phyloP scores from a whole-genome alignment of 37 sponge, comb jelly and placozoan species.

The Petrosia ficiformis region DNA sequence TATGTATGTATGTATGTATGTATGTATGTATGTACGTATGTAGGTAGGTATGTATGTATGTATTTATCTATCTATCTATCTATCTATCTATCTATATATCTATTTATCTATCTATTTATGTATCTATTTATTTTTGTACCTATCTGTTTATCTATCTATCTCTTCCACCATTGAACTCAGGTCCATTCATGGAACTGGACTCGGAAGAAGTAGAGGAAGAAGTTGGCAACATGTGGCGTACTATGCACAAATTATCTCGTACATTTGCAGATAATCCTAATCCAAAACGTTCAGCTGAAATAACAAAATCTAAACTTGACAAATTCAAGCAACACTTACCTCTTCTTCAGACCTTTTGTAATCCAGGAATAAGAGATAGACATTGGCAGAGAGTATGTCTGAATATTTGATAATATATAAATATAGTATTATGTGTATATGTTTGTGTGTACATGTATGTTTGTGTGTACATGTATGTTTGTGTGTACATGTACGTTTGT shows the following conservation, averaged over 20 bases:
- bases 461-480: no score
- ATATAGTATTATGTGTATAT: no score
- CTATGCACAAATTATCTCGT: conserved; percentile 88
- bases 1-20: background rate
- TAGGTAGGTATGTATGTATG: no score
- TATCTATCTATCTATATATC: no score
- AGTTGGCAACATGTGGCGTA: conserved; percentile 82
- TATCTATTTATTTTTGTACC: no score
- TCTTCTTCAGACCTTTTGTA: conserved; percentile 84
- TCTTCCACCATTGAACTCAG: conserved; percentile 34
- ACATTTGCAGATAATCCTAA: conserved; percentile 81
- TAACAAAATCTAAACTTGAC: conserved; percentile 83
- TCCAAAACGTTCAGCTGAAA: conserved; percentile 83
- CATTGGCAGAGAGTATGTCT: conserved; percentile 79
- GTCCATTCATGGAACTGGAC: conserved; percentile 88
- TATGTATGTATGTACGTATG: background rate
- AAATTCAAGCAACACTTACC: conserved; percentile 92
- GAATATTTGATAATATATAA: background rate
- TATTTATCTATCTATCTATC: no score
- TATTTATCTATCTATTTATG: no score
- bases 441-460: conserved; percentile 4
- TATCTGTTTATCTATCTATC: no score
- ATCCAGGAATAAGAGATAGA: conserved; percentile 90
- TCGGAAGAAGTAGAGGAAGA: conserved; percentile 94
- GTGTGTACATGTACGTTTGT: background rate